Evolutionary conservation across 2,888 invertebrate genomes (phyloP), one percentile per base, ranked within the genome.

Genomic region (Teleiodes luculella): DNA sequence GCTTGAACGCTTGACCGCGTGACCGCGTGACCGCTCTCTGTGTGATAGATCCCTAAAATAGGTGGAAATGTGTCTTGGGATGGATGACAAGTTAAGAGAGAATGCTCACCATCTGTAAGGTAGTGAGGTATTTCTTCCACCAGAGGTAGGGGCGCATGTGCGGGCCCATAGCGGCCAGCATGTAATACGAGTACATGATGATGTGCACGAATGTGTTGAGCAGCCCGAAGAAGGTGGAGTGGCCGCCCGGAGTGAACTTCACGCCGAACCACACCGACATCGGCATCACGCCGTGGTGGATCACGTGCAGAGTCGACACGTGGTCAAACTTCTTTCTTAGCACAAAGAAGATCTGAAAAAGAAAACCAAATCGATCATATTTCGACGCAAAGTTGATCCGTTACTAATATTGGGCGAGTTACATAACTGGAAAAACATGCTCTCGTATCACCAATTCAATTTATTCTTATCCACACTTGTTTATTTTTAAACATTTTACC

Each of bases 211-310:
- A 97, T 0, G 97, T 97, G 86, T 98, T 98, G 72, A 98, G 90
- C 67, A 97, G 91, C 1, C 97, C 96, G 83, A 98, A 98, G 92
- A 98, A 98, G 4, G 98, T 97, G 68, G 97, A 97, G 83, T 98
- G 98, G 31, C 98, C 98, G 77, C 98, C 97, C 91, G 97, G 97
- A 24, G 96, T 97, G 90, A 97, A 98, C 90, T 97, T 97, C 53
- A 98, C 97, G 51, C 98, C 98, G 80, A 97, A 97, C 98, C 98
- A 98, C 59, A 98, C 97, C 4, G 97, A 97, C 94, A 97, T 95
- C 36, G 98, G 98, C 98, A 98, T 98, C 73, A 97, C 95, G 63
- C 97, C 97, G 83, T 98, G 98, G 86, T 98, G 98, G 77, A 98
- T 97, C 54, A 98, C 97, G 87, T 98, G 98, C 47, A 98, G 92